These are phyloP conservation scores for Lamellibrachia columna DNA, from an alignment of 2,888 invertebrate species.

Conservation along the genomic window DNA sequence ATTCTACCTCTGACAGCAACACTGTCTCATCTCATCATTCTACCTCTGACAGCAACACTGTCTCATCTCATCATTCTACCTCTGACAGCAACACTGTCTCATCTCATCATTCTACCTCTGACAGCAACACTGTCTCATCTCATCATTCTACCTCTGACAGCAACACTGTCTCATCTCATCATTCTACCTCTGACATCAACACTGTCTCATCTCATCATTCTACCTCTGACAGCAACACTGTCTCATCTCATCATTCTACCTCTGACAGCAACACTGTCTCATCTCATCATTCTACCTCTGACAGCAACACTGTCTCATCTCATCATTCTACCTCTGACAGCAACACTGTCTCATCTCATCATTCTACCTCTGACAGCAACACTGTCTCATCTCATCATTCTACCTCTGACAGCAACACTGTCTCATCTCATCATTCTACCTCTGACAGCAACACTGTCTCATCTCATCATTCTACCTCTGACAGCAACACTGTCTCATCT, in stretches of 20 bases:
- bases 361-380: no score
- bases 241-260: no score
- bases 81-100: background rate
- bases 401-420: no score
- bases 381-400: background rate
- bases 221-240: no score
- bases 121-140: background rate
- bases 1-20: no score
- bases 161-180: no score
- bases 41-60: no score
- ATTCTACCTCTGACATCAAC: no score
- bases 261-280: background rate
- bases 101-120: background rate
- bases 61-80: no score
- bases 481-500: background rate
- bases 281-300: background rate
- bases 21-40: background rate
- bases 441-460: background rate
- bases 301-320: background rate
- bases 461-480: background rate
- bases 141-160: background rate
- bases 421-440: no score
- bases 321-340: background rate
- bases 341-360: no score
- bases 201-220: background rate